A percentile compares a stretch with the other conserved stretches of the same genome.
Conservation (phyloP, 2,888 invertebrate species). For the Apomyelois bistriatella region DNA sequence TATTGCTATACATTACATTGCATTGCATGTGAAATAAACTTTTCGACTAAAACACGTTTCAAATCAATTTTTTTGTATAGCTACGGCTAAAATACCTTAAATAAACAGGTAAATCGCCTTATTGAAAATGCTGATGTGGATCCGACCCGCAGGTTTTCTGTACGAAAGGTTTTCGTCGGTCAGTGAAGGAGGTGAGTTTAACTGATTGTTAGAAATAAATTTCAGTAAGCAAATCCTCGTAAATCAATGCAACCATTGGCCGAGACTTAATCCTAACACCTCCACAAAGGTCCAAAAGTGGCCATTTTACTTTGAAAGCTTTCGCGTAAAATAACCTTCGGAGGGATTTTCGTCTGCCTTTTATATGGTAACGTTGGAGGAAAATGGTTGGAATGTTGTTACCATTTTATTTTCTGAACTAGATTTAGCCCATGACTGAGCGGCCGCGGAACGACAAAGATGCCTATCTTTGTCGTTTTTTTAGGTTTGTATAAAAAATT, state of each 20-base stretch:
- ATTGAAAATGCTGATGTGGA: not conserved
- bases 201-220: constrained; percentile 18
- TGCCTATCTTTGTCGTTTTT: too few species aligned
- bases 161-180: not conserved
- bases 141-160: not conserved
- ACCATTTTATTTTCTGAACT: not conserved
- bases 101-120: not conserved
- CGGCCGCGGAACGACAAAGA: too few species aligned
- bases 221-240: constrained; percentile 18
- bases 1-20: not conserved
- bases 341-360: not conserved
- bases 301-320: constrained; percentile 20
- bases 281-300: constrained; percentile 15
- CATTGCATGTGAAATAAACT: too few species aligned
- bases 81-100: not conserved
- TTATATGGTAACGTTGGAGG: not conserved
- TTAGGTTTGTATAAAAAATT: too few species aligned
- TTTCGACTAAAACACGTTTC: too few species aligned
- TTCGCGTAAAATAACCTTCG: constrained; percentile 12
- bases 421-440: not conserved
- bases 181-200: constrained; percentile 1
- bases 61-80: too few species aligned
- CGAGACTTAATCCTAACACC: constrained; percentile 14
- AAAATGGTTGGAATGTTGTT: not conserved
- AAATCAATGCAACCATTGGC: constrained; percentile 24